phyloP scores from a whole-genome alignment of 37 sponge, comb jelly and placozoan species.

The Halisarca cf. caerulea region DNA sequence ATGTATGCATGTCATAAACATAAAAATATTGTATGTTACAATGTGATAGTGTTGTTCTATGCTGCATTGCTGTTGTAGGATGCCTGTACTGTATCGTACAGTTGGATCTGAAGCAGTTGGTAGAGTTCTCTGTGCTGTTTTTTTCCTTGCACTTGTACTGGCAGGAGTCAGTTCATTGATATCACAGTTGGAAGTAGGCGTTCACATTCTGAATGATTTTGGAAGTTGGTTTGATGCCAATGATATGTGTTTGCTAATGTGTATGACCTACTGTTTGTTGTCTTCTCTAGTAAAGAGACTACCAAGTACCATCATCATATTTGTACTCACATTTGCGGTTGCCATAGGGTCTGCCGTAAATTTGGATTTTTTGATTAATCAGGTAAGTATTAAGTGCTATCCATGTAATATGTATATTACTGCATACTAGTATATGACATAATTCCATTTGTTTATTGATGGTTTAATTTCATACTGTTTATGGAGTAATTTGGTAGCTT shows the following conservation, averaged over 20 bases:
- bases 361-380: conserved; percentile 31
- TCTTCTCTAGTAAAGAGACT: conserved; percentile 53
- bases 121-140: conserved; percentile 57
- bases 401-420: no score
- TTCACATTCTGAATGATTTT: conserved; percentile 69
- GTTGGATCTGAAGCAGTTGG: conserved; percentile 48
- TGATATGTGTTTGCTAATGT: background rate
- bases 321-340: conserved; percentile 33
- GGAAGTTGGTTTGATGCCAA: conserved; percentile 44
- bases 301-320: conserved; percentile 62
- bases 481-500: no score
- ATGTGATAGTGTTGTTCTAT: no score
- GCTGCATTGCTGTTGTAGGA: conserved; percentile 46
- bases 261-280: background rate
- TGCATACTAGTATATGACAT: no score
- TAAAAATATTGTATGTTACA: no score
- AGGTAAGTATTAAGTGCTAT: no score
- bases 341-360: conserved; percentile 59
- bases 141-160: conserved; percentile 77
- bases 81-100: conserved; percentile 71
- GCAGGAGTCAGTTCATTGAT: conserved; percentile 88
- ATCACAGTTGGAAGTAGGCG: conserved; percentile 62
- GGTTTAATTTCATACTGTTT: no score
- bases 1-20: no score
- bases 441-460: no score